phyloP scores from a whole-genome alignment of 2,888 invertebrate species.

The Lasioglossum lativentre region DNA sequence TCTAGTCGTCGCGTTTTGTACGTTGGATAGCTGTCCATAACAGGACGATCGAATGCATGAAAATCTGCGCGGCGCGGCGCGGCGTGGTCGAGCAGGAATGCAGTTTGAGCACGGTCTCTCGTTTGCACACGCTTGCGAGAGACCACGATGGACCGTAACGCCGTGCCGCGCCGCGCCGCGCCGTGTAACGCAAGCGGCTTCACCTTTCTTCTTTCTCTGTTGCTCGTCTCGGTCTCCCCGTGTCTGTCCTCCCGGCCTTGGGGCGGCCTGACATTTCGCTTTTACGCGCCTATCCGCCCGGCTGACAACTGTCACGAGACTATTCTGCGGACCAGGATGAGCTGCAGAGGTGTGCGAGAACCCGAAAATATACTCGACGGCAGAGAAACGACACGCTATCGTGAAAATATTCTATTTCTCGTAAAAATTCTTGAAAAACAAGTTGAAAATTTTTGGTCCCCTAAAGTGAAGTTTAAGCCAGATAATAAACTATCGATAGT shows the following conservation, averaged over 20 bases:
- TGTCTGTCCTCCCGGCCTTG: conserved; percentile 73
- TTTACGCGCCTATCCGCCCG: conserved; percentile 60
- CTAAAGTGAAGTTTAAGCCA: too few relatives aligned
- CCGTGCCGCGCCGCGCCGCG: neutral
- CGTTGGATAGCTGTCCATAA: conserved; percentile 7
- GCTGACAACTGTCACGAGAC: conserved; percentile 37
- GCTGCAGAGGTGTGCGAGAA: neutral
- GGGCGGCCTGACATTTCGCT: conserved; percentile 80
- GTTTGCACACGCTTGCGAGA: conserved; percentile 38
- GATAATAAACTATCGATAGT: too few relatives aligned
- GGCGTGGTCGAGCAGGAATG: conserved; percentile 77
- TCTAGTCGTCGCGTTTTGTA: neutral
- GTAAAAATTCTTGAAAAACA: too few relatives aligned
- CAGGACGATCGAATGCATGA: conserved; percentile 18
- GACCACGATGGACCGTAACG: conserved; percentile 45
- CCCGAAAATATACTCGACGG: too few relatives aligned
- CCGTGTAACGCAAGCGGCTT: conserved; percentile 66
- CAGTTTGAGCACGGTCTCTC: conserved; percentile 60
- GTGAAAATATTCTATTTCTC: too few relatives aligned
- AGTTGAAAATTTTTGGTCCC: too few relatives aligned
- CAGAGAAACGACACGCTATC: too few relatives aligned
- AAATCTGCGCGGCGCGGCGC: conserved; percentile 71
- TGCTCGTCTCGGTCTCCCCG: conserved; percentile 55
- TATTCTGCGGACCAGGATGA: conserved; percentile 10
- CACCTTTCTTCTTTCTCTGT: conserved; percentile 72